Percentiles rank a stretch among this genome's conserved stretches.
Evolutionary conservation across 2,888 invertebrate species (phyloP).

Genomic region (Tuta absoluta): DNA sequence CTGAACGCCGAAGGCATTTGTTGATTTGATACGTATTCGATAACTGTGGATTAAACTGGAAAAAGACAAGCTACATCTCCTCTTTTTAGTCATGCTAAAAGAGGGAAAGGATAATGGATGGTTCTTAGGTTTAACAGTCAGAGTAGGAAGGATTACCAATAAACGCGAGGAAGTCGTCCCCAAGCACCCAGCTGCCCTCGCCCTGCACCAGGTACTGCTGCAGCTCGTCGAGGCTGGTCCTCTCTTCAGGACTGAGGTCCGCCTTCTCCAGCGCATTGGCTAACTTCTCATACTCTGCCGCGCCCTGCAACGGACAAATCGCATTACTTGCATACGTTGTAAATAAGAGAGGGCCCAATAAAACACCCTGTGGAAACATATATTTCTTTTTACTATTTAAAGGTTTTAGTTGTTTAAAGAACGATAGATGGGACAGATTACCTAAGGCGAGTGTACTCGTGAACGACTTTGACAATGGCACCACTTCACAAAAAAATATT

Average conservation of each 20-base stretch:
- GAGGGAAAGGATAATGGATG: too few species aligned
- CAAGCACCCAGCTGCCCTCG: constrained; percentile 95
- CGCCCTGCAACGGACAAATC: constrained; percentile 71
- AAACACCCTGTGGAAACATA: neutral
- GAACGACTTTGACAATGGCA: too few species aligned
- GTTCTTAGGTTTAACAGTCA: neutral
- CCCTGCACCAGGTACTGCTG: constrained; percentile 93
- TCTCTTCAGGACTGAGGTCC: constrained; percentile 87
- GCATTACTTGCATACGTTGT: neutral
- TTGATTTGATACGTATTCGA: too few species aligned
- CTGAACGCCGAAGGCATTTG: too few species aligned
- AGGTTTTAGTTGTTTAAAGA: neutral
- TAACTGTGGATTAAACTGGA: too few species aligned
- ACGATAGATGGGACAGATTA: too few species aligned
- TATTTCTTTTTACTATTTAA: neutral
- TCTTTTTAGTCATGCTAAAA: too few species aligned
- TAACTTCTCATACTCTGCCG: constrained; percentile 87
- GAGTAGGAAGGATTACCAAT: constrained; percentile 79
- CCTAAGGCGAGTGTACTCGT: too few species aligned
- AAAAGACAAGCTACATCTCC: too few species aligned
- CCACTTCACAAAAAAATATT: too few species aligned
- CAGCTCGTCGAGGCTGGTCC: constrained; percentile 89
- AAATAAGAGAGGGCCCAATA: neutral
- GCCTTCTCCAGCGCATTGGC: constrained; percentile 84
- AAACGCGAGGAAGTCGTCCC: constrained; percentile 92